Evolutionary conservation across 2,113 vertebrate species (phyloP).

Genomic region (human (Homo sapiens)): DNA sequence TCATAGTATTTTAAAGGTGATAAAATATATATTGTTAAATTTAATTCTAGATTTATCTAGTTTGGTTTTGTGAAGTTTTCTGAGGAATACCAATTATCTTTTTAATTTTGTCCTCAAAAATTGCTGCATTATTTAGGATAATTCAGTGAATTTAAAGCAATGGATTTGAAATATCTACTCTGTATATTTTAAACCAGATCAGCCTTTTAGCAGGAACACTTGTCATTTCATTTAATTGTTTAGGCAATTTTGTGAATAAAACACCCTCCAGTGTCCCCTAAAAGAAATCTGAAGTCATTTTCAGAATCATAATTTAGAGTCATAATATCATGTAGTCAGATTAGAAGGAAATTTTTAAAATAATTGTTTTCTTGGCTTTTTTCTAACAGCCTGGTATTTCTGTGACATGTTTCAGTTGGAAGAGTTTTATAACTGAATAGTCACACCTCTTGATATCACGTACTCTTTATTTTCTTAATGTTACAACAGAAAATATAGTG

Average conservation of each 20-base stretch:
- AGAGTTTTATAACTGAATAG: neutral
- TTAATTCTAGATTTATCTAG: neutral
- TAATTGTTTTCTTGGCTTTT: neutral
- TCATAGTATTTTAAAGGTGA: neutral
- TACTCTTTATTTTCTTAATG: neutral
- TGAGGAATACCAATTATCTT: neutral
- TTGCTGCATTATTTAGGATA: neutral
- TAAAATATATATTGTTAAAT: neutral
- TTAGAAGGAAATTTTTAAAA: neutral
- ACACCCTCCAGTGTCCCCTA: neutral
- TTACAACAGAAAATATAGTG: neutral
- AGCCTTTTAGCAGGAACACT: neutral
- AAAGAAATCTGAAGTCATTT: conserved; percentile 18
- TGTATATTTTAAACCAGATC: neutral
- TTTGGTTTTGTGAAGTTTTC: neutral
- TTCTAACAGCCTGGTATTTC: neutral
- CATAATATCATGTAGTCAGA: neutral
- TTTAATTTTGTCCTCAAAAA: neutral
- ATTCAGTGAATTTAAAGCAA: neutral
- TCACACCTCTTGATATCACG: neutral
- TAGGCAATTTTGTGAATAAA: neutral
- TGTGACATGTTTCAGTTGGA: neutral
- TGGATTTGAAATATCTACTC: neutral
- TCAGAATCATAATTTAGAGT: neutral
- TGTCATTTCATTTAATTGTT: neutral